A percentile compares a stretch with the other conserved stretches of the same genome.
These are phyloP conservation scores for Sapajus apella DNA, from an alignment of 2,113 vertebrate species.

Conservation along the genomic window DNA sequence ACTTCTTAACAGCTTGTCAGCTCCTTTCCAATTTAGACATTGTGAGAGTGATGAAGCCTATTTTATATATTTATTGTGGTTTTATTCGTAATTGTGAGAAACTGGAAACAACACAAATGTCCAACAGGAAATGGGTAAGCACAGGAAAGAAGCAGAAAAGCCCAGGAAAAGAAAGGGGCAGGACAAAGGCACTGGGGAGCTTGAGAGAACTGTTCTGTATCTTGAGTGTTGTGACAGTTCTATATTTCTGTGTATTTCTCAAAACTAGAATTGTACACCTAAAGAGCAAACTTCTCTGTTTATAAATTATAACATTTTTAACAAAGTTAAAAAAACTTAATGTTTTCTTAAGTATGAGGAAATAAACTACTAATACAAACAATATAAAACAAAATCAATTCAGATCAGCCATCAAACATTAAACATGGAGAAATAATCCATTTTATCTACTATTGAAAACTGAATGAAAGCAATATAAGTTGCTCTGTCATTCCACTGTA, in stretches of 20 bases:
- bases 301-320: background rate
- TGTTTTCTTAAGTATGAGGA: conserved; percentile 12
- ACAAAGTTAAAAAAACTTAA: background rate
- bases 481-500: background rate
- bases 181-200: background rate
- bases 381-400: background rate
- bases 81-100: background rate
- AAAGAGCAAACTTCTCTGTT: background rate
- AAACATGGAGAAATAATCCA: background rate
- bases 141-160: background rate
- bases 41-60: background rate
- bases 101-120: background rate
- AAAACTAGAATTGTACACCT: background rate
- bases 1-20: background rate
- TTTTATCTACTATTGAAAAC: background rate
- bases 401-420: background rate
- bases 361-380: conserved; percentile 1
- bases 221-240: background rate
- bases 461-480: background rate
- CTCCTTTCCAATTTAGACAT: background rate
- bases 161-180: background rate
- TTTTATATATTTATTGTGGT: background rate
- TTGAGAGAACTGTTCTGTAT: background rate
- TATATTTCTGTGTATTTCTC: background rate
- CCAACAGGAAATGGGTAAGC: background rate